Conservation (phyloP, 1,140 invertebrate genomes). For the Muscidifurax raptorellus region DNA sequence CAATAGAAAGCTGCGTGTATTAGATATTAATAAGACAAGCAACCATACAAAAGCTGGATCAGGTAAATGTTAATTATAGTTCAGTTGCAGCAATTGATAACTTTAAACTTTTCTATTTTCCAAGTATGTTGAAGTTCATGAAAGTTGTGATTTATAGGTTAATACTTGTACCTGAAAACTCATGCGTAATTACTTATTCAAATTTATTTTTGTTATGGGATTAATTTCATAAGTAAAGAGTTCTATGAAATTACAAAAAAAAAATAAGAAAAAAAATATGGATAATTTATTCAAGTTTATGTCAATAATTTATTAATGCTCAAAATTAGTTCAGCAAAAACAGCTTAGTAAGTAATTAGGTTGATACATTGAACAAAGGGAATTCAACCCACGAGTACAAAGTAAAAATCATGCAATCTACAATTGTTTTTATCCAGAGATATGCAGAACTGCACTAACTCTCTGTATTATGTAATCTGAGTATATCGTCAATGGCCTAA, state of each 20-base stretch:
- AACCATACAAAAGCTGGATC: not conserved
- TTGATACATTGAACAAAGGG: not conserved
- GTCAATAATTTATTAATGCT: not conserved
- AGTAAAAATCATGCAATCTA: not conserved
- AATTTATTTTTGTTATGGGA: not conserved
- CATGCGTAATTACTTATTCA: not conserved
- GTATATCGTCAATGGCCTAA: not conserved
- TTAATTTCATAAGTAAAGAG: not conserved
- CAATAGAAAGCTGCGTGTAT: conserved; percentile 5
- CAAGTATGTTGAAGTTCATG: not conserved
- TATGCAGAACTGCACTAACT: not conserved
- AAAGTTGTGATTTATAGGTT: not conserved
- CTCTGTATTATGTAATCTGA: not conserved
- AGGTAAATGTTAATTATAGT: not conserved
- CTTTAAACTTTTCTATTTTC: not conserved
- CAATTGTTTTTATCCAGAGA: not conserved
- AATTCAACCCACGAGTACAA: not conserved
- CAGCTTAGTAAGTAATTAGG: not conserved
- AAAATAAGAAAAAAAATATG: no score
- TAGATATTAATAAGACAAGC: not conserved
- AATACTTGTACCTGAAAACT: not conserved
- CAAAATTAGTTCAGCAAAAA: not conserved
- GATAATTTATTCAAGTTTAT: not conserved
- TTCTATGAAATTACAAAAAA: no score
- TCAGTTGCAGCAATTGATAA: conserved; percentile 41